Conservation (phyloP, 2,113 vertebrate genomes). For the Oxyura jamaicensis region DNA sequence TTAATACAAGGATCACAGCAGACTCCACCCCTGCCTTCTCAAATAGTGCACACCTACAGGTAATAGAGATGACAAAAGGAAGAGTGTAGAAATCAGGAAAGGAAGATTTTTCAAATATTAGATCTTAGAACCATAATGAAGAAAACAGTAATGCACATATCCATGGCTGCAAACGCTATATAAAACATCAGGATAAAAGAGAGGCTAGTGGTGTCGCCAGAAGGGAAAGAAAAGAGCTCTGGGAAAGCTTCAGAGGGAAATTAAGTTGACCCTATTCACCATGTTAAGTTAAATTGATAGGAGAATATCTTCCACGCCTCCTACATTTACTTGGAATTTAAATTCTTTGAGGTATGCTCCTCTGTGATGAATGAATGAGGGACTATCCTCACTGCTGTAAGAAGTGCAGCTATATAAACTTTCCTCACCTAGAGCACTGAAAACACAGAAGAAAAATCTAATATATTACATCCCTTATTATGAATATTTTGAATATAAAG, state of each 20-base stretch:
- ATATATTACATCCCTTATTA: not conserved
- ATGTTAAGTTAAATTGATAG: not conserved
- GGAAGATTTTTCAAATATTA: not conserved
- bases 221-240: not conserved
- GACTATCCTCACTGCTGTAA: not conserved
- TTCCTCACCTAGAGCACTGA: not conserved
- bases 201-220: accelerated
- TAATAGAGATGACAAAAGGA: not conserved
- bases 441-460: not conserved
- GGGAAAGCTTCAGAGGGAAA: not conserved
- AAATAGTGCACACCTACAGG: not conserved
- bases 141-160: not conserved
- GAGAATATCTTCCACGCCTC: not conserved
- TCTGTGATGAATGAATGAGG: not conserved
- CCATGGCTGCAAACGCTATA: not conserved
- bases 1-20: not conserved
- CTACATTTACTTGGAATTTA: not conserved
- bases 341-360: not conserved
- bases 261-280: not conserved
- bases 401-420: not conserved
- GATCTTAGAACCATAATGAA: not conserved
- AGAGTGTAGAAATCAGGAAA: not conserved
- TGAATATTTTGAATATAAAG: slow-evolving; percentile 39
- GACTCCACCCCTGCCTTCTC: accelerated
- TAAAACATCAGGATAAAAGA: not conserved